Percentiles rank a stretch among this genome's conserved stretches.
Evolutionary conservation across 2,797 vertebrate genomes (phyloP).

Genomic region (Threskiornis aethiopicus): DNA sequence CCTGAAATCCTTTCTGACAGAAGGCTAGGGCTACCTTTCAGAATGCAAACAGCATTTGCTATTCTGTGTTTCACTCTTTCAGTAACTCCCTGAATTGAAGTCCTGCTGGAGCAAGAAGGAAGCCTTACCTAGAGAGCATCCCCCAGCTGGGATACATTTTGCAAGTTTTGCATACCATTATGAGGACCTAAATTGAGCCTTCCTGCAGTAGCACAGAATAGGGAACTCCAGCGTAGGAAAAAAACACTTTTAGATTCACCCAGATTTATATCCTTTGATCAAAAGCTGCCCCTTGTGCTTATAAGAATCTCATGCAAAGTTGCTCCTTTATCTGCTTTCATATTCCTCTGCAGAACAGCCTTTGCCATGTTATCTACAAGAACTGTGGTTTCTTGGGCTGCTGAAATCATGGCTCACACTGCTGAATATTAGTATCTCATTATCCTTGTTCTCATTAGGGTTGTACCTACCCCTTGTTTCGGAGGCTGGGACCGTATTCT

Average conservation of each 20-base stretch:
- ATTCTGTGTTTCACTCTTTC: not conserved
- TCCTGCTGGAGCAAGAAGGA: not conserved
- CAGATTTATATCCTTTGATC: conserved; percentile 67
- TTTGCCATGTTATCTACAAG: not conserved
- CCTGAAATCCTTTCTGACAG: not conserved
- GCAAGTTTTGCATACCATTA: conserved; percentile 30
- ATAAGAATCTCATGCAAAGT: conserved; percentile 52
- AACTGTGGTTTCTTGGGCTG: not conserved
- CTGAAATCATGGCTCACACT: not conserved
- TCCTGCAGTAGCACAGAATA: not conserved
- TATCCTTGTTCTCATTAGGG: not conserved
- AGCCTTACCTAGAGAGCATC: not conserved
- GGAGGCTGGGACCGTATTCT: not conserved
- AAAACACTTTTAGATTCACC: conserved; percentile 50
- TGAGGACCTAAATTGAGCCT: conserved; percentile 5
- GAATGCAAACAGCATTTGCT: not conserved
- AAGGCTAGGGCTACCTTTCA: not conserved
- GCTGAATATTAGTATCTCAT: conserved; percentile 21
- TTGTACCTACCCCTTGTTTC: not conserved
- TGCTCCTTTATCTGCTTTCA: conserved; percentile 35
- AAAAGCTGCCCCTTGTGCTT: conserved; percentile 57
- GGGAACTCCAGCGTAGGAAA: not conserved
- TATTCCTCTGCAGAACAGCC: conserved; percentile 7
- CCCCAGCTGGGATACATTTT: not conserved
- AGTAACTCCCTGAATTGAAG: not conserved